phyloP scores from a whole-genome alignment of 1,140 invertebrate genomes.

The Grapholita molesta region DNA sequence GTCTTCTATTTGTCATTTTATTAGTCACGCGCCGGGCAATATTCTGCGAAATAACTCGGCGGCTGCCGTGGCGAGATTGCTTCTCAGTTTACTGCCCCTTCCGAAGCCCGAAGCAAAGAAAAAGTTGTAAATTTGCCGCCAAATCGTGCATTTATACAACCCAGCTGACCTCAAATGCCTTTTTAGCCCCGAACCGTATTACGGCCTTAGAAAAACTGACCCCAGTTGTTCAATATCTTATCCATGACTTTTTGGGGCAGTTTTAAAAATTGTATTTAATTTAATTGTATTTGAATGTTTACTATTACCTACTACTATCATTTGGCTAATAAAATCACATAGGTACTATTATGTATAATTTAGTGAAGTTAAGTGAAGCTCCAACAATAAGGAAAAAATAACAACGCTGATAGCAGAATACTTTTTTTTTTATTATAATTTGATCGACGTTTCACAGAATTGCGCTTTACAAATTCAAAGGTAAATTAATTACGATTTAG shows the following conservation, averaged over 20 bases:
- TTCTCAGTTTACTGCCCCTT: slow-evolving; percentile 67
- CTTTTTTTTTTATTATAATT: no score
- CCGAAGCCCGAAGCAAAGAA: slow-evolving; percentile 53
- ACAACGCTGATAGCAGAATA: no score
- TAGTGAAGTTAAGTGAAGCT: no score
- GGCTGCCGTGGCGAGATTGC: slow-evolving; percentile 66
- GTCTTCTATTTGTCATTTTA: slow-evolving; percentile 72
- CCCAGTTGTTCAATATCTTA: slow-evolving; percentile 21
- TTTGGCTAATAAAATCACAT: no score
- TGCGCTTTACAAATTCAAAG: no score
- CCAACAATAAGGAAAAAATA: no score
- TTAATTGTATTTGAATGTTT: no score
- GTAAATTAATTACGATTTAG: no score
- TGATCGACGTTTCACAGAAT: no score
- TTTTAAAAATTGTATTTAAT: no score
- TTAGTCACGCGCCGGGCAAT: slow-evolving; percentile 69
- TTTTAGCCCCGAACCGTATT: slow-evolving; percentile 47
- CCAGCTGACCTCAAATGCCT: slow-evolving; percentile 53
- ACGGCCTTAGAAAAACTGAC: slow-evolving; percentile 45
- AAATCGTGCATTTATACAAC: slow-evolving; percentile 70
- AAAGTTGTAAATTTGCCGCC: slow-evolving; percentile 73
- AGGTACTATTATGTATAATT: no score
- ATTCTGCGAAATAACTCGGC: slow-evolving; percentile 71
- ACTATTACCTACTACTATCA: no score
- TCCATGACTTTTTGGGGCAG: not conserved